These are phyloP conservation scores for Sialis lutaria DNA, from an alignment of 2,888 invertebrate species.

Conservation along the genomic window DNA sequence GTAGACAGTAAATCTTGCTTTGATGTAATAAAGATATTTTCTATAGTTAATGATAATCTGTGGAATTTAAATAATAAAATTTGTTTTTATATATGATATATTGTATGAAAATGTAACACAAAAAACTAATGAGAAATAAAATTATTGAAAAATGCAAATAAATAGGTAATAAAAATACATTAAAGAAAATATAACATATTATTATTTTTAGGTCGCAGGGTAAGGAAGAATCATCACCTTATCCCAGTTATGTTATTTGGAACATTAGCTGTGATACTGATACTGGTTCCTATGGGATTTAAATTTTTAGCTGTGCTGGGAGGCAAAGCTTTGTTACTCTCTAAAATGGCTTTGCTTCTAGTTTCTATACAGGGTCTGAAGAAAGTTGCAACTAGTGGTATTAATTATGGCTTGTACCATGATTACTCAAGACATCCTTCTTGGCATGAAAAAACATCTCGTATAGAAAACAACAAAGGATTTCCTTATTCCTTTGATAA, in stretches of 20 bases:
- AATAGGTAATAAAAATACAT: too few relatives aligned
- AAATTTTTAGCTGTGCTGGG: slow-evolving; percentile 68
- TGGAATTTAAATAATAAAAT: too few relatives aligned
- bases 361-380: slow-evolving; percentile 67
- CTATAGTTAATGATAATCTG: too few relatives aligned
- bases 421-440: slow-evolving; percentile 24
- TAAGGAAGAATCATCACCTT: slow-evolving; percentile 34
- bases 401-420: slow-evolving; percentile 61
- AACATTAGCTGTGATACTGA: slow-evolving; percentile 54
- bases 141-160: too few relatives aligned
- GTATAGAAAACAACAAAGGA: slow-evolving; percentile 17
- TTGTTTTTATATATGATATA: too few relatives aligned
- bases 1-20: too few relatives aligned
- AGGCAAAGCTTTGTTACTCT: slow-evolving; percentile 61
- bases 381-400: slow-evolving; percentile 54
- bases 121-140: too few relatives aligned
- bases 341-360: slow-evolving; percentile 64
- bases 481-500: slow-evolving; percentile 8
- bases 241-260: slow-evolving; percentile 67
- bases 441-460: slow-evolving; percentile 22
- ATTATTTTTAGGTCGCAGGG: too few relatives aligned
- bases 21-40: too few relatives aligned
- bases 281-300: slow-evolving; percentile 67
- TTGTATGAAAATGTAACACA: too few relatives aligned
- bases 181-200: too few relatives aligned